Evolutionary conservation across 1,140 invertebrate species (phyloP), one percentile per base, ranked within the genome.

Genomic region (Olivierus martensii): DNA sequence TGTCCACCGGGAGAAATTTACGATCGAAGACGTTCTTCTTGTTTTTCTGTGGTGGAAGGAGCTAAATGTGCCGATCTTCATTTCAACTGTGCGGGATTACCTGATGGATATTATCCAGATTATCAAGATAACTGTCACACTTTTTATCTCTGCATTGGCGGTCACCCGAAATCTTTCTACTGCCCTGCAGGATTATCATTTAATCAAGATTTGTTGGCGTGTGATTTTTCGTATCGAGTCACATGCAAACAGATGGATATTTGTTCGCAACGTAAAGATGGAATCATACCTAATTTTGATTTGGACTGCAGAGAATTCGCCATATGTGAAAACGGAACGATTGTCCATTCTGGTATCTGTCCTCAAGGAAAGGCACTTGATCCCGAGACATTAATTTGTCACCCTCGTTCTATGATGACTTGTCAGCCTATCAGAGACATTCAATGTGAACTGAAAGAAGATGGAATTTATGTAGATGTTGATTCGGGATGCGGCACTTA

Each of bases 261-360:
- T 11, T 59, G 58, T n/a, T 46, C 38, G 9, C n/a, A 37, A 12
- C 58, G 49, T 22, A 3, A 11, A 11, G 49, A 57, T 36, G 58
- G 58, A 36, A 54, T 57, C 35, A 72, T 76, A 56, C 65, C 71
- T 0, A 72, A 77, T 53, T 57, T 71, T 9, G 63, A 71, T 38
- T 69, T 73, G 4, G 69, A 68, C 45, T 78, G 76, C 58, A 63
- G 68, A 53, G 76, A 73, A 65, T 79, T 72, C 59, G 75, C 73
- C 58, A 75, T 72, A 59, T 78, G 76, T 64, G 67, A 74, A 46
- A 68, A 73, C 35, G 69, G 70, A 3, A 70, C 73, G 38, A 69
- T 75, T 41, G 62, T 77, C 9, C 73, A 73, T 2, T 74, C 72
- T 6, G 61, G 76, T 2, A 71, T 72, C 4, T 77, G 76, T 55